A percentile compares a stretch with the other conserved stretches of the same genome.
phyloP scores from a whole-genome alignment of 2,797 vertebrate species.

The Coregonus sp. region DNA sequence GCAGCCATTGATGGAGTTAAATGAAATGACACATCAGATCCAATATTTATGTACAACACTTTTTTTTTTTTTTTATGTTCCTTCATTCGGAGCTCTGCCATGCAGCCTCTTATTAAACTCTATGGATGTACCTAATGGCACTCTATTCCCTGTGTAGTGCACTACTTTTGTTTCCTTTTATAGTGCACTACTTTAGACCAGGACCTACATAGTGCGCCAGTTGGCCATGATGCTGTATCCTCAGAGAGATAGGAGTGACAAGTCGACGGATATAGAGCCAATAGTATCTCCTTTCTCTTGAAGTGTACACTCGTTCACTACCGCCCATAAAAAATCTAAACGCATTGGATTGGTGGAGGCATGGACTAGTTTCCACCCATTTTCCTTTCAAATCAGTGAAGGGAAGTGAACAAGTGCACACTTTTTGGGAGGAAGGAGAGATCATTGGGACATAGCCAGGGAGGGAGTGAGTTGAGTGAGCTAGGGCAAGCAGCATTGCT shows the following conservation, averaged over 20 bases:
- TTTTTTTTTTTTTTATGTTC: slow-evolving; percentile 5
- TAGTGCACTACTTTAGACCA: neutral
- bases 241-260: slow-evolving; percentile 7
- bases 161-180: neutral
- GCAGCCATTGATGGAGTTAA: slow-evolving; percentile 13
- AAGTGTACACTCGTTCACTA: too few species aligned
- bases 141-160: neutral
- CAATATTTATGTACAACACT: slow-evolving; percentile 18
- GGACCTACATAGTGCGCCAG: too few species aligned
- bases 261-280: slow-evolving; percentile 1
- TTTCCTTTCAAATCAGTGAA: too few species aligned
- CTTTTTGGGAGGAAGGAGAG: too few species aligned
- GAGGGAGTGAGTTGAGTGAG: neutral
- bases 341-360: too few species aligned
- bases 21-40: slow-evolving; percentile 34
- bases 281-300: neutral
- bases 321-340: too few species aligned
- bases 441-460: neutral
- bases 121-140: neutral
- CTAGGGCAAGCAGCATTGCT: too few species aligned
- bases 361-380: too few species aligned
- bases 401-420: too few species aligned
- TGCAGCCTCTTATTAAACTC: neutral
- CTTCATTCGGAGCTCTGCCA: slow-evolving; percentile 19
- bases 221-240: neutral